A percentile compares a stretch with the other conserved stretches of the same genome.
phyloP scores from a whole-genome alignment of 2,888 invertebrate genomes.

The Phalera bucephala region DNA sequence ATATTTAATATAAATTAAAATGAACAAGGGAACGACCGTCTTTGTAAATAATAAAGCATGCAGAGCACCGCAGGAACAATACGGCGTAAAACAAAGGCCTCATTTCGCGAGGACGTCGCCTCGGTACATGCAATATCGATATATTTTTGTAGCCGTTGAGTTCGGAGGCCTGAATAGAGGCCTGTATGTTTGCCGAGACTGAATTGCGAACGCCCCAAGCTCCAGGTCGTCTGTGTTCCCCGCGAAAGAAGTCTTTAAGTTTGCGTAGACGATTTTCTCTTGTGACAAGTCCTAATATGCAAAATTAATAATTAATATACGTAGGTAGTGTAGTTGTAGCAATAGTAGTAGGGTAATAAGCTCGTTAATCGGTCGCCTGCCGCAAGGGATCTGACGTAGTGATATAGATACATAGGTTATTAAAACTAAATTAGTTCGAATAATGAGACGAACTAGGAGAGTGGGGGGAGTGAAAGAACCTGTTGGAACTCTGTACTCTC shows the following conservation, averaged over 20 bases:
- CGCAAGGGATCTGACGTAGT: too few relatives aligned
- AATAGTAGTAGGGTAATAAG: too few relatives aligned
- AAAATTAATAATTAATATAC: slow-evolving; percentile 8
- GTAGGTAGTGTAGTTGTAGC: too few relatives aligned
- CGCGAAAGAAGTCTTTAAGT: slow-evolving; percentile 23
- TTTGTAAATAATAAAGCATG: slow-evolving; percentile 33
- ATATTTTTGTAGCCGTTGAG: slow-evolving; percentile 38
- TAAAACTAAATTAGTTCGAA: too few relatives aligned
- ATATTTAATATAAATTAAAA: slow-evolving; percentile 36
- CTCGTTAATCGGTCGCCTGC: too few relatives aligned
- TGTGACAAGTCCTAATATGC: slow-evolving; percentile 9
- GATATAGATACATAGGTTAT: too few relatives aligned
- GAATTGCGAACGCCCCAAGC: slow-evolving; percentile 53
- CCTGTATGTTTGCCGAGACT: slow-evolving; percentile 51
- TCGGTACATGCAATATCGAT: slow-evolving; percentile 49
- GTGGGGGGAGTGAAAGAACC: too few relatives aligned
- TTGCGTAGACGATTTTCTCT: slow-evolving; percentile 18
- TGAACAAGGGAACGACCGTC: slow-evolving; percentile 25
- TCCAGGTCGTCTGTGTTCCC: slow-evolving; percentile 42
- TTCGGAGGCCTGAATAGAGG: slow-evolving; percentile 29
- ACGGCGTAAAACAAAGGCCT: slow-evolving; percentile 53
- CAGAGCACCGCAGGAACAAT: slow-evolving; percentile 42
- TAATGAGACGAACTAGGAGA: too few relatives aligned
- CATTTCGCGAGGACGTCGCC: slow-evolving; percentile 49
- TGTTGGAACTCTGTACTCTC: too few relatives aligned